Evolutionary conservation across 2,797 vertebrate species (phyloP), one percentile per base, ranked within the genome.

Genomic region (Micromesistius poutassou): DNA sequence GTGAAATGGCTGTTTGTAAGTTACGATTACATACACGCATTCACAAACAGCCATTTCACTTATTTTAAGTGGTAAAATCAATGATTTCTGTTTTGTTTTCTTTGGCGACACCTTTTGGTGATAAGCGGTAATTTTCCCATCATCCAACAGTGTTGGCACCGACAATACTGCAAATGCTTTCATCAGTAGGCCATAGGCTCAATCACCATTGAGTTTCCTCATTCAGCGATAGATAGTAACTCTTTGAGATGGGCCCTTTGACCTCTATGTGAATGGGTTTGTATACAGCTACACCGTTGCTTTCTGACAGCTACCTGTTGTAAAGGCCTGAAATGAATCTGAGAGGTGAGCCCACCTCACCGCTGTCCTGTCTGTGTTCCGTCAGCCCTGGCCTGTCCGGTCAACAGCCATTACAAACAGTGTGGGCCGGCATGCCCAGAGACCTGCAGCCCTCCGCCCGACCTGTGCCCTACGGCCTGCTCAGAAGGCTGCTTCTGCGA

Each of bases 331-430:
- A n/a, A 62, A 62, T n/a, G 22, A 62, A n/a, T n/a, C 19, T 72
- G 8, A 36, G 16, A 8, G 5, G 62, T 28, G 25, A 68, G 3
- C 25, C 25, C 9, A 38, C 42, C 71, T 4, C 38, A 70, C 19
- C 72, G 31, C 66, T 74, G 3, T 33, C 33, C 72, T 55, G 19
- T 16, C 33, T 36, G 7, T 22, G 71, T 10, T 30, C 71, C 30
- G 76, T 30, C 85, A 95, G 94, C 85, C 10, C 71, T 92, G 66
- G 0, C 80, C 66, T 95, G 94, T 74, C 91, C 88, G 1, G 76
- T 30, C 3, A 88, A 94, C 84, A 93, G 93, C 81, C 94, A 94
- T 85, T 95, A 94, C 0, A 89, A 94, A 28, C 30, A 87, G 62
- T 95, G 94, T 22, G 92, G 91, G n/a, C 78, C 84, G 1, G 78